Conservation (phyloP, 1,140 invertebrate genomes). For the Eufriesea mexicana region DNA sequence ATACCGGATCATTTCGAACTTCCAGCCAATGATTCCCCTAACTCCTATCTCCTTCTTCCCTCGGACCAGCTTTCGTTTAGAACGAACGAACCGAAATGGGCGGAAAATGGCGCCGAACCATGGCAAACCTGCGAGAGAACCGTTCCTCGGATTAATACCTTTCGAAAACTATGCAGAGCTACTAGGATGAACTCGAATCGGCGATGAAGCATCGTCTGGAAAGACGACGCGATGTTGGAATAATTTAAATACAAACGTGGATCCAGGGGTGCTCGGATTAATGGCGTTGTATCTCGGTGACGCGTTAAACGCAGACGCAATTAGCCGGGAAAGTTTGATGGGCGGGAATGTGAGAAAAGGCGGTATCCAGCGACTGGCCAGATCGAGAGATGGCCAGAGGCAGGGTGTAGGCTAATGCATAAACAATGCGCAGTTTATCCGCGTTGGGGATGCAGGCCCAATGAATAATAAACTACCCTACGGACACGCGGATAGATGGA, state of each 20-base stretch:
- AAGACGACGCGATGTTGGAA: too few relatives aligned
- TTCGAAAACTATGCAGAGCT: too few relatives aligned
- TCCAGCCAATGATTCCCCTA: neutral
- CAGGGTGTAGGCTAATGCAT: slow-evolving; percentile 71
- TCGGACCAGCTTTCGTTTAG: neutral
- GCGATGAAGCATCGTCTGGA: too few relatives aligned
- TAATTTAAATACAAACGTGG: neutral
- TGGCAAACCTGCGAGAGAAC: too few relatives aligned
- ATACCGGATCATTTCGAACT: slow-evolving; percentile 15
- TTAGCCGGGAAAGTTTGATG: slow-evolving; percentile 47
- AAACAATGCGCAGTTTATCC: slow-evolving; percentile 77
- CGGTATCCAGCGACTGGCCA: slow-evolving; percentile 52
- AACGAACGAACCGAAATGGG: neutral
- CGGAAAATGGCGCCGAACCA: neutral
- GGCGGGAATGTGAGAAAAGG: slow-evolving; percentile 56
- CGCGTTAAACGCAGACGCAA: slow-evolving; percentile 4
- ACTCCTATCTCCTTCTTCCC: neutral
- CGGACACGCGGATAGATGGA: slow-evolving; percentile 68
- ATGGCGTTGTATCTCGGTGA: neutral
- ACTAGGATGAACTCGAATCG: too few relatives aligned
- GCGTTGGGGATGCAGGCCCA: slow-evolving; percentile 69
- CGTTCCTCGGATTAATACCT: too few relatives aligned
- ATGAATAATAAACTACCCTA: slow-evolving; percentile 76
- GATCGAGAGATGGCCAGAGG: slow-evolving; percentile 59
- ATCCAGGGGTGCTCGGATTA: neutral